Percentiles rank a stretch among this genome's conserved stretches.
These are phyloP conservation scores for Stercorarius parasiticus DNA, from an alignment of 2,113 vertebrate genomes.

Conservation along the genomic window DNA sequence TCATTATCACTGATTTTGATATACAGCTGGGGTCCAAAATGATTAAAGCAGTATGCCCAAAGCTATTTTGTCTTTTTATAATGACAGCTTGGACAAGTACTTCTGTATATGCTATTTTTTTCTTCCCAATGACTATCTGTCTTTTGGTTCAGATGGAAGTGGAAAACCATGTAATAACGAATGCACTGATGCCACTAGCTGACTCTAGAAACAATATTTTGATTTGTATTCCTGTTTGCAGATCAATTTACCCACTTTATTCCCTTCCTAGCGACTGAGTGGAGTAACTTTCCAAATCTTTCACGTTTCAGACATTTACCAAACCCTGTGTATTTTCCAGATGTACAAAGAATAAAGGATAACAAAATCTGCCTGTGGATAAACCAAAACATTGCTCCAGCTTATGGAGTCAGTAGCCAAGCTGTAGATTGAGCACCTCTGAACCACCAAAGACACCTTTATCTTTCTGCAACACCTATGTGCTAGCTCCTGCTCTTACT, in stretches of 20 bases:
- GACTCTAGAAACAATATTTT: background rate
- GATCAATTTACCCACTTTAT: background rate
- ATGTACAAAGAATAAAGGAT: background rate
- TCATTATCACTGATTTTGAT: background rate
- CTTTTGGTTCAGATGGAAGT: background rate
- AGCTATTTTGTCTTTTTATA: background rate
- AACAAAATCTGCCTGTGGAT: background rate
- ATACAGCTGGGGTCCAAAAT: background rate
- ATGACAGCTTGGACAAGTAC: background rate
- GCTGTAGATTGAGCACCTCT: background rate
- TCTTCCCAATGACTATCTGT: background rate
- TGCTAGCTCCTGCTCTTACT: background rate
- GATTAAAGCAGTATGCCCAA: background rate
- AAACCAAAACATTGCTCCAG: background rate
- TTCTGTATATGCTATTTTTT: background rate
- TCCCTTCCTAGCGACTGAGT: background rate
- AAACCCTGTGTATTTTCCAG: background rate
- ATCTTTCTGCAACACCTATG: background rate
- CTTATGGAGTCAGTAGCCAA: background rate
- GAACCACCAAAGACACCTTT: background rate
- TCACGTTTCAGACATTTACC: background rate
- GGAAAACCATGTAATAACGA: background rate
- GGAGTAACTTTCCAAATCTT: background rate
- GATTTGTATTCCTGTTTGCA: background rate
- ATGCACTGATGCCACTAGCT: background rate